A percentile compares a stretch with the other conserved stretches of the same genome.
phyloP scores from a whole-genome alignment of 1,140 invertebrate genomes.

The Drosophila ercepeae region DNA sequence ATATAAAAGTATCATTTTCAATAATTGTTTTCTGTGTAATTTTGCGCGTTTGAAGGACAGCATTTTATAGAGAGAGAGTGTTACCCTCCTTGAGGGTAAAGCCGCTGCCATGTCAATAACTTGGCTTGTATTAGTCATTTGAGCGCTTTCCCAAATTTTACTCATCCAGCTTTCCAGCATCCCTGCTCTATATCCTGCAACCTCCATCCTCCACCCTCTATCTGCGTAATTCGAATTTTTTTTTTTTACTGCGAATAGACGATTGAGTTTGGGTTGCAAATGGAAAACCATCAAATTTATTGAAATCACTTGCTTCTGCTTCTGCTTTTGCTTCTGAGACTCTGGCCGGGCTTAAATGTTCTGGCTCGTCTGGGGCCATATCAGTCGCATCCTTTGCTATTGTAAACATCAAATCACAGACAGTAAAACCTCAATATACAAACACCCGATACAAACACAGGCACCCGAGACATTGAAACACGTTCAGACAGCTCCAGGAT shows the following conservation, averaged over 20 bases:
- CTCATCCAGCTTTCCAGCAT: conserved; percentile 7
- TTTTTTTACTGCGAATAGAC: conserved; percentile 81
- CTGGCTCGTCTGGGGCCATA: conserved; percentile 41
- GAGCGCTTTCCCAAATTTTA: conserved; percentile 49
- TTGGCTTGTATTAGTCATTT: conserved; percentile 82
- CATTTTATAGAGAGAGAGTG: conserved; percentile 44
- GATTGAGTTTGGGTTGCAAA: conserved; percentile 83
- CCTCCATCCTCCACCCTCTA: neutral
- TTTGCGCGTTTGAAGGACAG: conserved; percentile 13
- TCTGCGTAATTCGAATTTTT: conserved; percentile 77
- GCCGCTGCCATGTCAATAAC: conserved; percentile 80
- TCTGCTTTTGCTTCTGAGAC: conserved; percentile 43
- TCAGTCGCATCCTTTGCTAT: conserved; percentile 74
- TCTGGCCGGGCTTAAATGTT: conserved; percentile 45
- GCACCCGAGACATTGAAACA: conserved; percentile 16
- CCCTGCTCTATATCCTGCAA: too few relatives aligned
- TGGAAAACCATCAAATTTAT: conserved; percentile 83
- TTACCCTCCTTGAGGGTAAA: conserved; percentile 70
- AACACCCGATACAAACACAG: conserved; percentile 11
- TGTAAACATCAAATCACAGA: conserved; percentile 82
- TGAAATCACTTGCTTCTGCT: conserved; percentile 77
- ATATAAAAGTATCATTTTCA: too few relatives aligned
- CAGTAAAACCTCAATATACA: conserved; percentile 70
- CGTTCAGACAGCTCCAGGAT: conserved; percentile 35
- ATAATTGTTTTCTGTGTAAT: conserved; percentile 10